Base-by-base conservation (phyloP, 2,888 invertebrate species). In the Nephrocerus scutellatus region DNA sequence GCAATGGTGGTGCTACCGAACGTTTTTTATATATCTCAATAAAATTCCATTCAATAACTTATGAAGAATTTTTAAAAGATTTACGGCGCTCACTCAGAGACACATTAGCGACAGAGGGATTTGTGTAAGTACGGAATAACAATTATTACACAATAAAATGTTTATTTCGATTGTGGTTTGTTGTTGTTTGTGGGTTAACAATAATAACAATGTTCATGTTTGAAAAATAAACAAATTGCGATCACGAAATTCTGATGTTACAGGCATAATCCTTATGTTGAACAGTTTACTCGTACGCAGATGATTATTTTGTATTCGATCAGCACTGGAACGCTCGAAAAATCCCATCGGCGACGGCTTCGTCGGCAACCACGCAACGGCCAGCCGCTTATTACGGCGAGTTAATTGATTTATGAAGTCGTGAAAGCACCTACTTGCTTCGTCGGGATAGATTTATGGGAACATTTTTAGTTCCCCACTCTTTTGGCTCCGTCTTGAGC, bases 371-470 rank as follows among this genome's bases (percentile, higher is more conserved):
- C 4, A 9, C n/a, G 21, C 22, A 32, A 25, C 21, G 30, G 21
- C 41, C 30, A 26, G 22, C n/a, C 18, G 25, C 15, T n/a, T 26
- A 25, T 15, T 25, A 32, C 18, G n/a, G 32, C 16, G 25, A 37
- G 28, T 31, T 38, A 44, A 39, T 46, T 46, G 46, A 46, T 44
- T 46, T 46, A 46, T 46, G 39, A 39, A 44, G 44, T 46, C 41
- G 33, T 44, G 43, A 46, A 46, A 46, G 43, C 39, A 39, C 33
- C 39, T 34, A 46, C 39, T 43, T 39, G 39, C 36, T 41, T 39
- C 21, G n/a, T n/a, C n/a, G 23, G 21, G 43, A 46, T 46, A 43
- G 43, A 43, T 38, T 46, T 38, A 46, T 43, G 36, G 32, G 38
- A 36, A 38, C 25, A n/a, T n/a, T n/a, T n/a, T n/a, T n/a, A n/a